Evolutionary conservation across 2,797 vertebrate genomes (phyloP), one percentile per base, ranked within the genome.

Genomic region (Hemitrygon akajei): DNA sequence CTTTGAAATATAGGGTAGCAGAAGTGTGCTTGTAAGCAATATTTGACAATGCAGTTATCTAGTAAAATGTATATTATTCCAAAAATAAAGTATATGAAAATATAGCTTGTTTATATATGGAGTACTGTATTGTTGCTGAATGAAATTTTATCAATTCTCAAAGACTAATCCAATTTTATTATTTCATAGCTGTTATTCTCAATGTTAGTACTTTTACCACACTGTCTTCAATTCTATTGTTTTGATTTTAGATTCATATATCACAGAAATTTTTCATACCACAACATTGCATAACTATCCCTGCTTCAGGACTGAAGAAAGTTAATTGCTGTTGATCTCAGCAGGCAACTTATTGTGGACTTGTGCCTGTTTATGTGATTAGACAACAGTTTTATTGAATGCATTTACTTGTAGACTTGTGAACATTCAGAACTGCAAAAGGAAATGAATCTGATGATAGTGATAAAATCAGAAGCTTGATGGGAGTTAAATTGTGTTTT

Each of bases 221-320:
- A 27, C 47, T 93, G 47, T 76, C 22, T 93, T 75, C 91, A 93
- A 10, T 56, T 93, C 71, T 73, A 71, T 22, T 93, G 37, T 76
- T 40, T 76, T 76, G 91, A 27, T 93, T 76, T 93, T 93, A 56
- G 91, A 93, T 93, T 93, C 76, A 93, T 71, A 93, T 76, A 93
- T 93, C 76, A 93, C 75, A 40, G 12, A 7, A 47, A 12, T 76
- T 37, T 58, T 76, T 93, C 27, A 75, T 76, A 56, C 27, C 34
- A 73, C 76, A 56, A 93, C 71, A 93, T 56, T 93, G 91, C 69
- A 93, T 93, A 71, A 73, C 71, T 75, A 40, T 47, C 71, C 40
- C 9, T 93, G 69, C 69, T 76, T 93, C 71, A 93, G 69, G 37
- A 93, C 25, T 93, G 71, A 75, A 93, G 91, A 76, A 71, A 76